Base-by-base conservation (phyloP, 2,888 invertebrate genomes). In the Pecten maximus region DNA sequence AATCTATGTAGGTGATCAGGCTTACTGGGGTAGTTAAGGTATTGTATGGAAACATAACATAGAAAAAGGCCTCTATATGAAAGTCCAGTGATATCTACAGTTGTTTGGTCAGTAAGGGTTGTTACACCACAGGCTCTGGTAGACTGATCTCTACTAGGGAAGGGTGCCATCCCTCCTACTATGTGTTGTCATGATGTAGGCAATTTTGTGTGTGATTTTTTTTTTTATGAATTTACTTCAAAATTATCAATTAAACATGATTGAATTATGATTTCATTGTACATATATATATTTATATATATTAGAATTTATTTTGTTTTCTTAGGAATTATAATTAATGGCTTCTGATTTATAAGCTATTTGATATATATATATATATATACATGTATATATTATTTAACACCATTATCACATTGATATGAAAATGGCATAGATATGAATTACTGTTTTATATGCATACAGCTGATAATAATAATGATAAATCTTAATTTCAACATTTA, bases 91-190 rank as follows among this genome's bases (percentile, higher is more conserved):
- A 35, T 74, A 54, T 12, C 44, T 44, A 54, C 54, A 54, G n/a
- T 54, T 23, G 23, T 6, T 74, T 28, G 74, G 74, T 35, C 74
- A 10, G 35, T 74, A 35, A 35, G 35, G 74, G 35, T 35, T 28
- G 74, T 23, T 23, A 23, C 54, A 15, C 23, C 54, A 28, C 74
- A 74, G 74, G 23, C 74, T 23, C 23, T 19, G 10, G 74, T 74
- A 74, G 74, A 54, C n/a, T 19, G 54, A 74, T 23, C 74, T 74
- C 74, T 74, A 74, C 74, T 74, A 28, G 74, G 60, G n/a, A 50
- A 28, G n/a, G 35, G 74, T 74, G 28, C 44, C 44, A 10, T 28
- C 74, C 28, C 28, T 74, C 74, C 74, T 35, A 19, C 23, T 54
- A 8, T 74, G 35, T 74, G 74, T 74, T 74, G 74, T 74, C 10